Percentiles rank a stretch among this genome's conserved stretches.
Evolutionary conservation across 1,140 invertebrate genomes (phyloP).

Genomic region (Trichonephila inaurata): DNA sequence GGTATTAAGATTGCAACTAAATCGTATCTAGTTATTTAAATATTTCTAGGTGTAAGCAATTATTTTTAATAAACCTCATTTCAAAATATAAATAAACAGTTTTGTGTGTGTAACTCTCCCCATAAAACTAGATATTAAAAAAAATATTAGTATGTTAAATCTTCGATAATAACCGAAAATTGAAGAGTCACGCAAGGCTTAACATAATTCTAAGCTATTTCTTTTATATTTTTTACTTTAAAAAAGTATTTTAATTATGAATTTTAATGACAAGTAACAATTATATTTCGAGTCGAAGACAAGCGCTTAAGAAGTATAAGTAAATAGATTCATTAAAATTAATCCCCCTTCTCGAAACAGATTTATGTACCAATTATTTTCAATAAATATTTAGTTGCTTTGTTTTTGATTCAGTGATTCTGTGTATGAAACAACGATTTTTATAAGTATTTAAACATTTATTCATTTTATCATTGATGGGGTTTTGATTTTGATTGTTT

Average conservation of each 20-base stretch:
- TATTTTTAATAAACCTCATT: neutral
- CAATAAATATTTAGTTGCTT: neutral
- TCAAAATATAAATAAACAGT: neutral
- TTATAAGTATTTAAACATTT: neutral
- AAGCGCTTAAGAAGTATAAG: neutral
- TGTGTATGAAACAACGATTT: neutral
- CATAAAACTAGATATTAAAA: neutral
- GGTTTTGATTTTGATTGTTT: no score
- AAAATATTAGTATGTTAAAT: neutral
- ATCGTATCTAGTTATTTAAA: neutral
- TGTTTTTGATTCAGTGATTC: neutral
- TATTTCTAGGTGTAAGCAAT: neutral
- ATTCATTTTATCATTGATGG: no score
- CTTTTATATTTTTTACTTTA: neutral
- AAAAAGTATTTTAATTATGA: neutral
- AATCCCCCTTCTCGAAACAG: neutral
- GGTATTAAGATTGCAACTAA: neutral
- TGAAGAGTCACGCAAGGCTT: neutral
- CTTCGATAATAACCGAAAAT: neutral
- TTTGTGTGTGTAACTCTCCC: neutral
- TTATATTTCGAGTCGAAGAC: neutral
- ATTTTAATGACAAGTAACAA: neutral
- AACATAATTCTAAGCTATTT: neutral
- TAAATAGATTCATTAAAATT: neutral
- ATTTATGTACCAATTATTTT: neutral